phyloP scores from a whole-genome alignment of 2,888 invertebrate species.

The Caenorhabditis sp. region DNA sequence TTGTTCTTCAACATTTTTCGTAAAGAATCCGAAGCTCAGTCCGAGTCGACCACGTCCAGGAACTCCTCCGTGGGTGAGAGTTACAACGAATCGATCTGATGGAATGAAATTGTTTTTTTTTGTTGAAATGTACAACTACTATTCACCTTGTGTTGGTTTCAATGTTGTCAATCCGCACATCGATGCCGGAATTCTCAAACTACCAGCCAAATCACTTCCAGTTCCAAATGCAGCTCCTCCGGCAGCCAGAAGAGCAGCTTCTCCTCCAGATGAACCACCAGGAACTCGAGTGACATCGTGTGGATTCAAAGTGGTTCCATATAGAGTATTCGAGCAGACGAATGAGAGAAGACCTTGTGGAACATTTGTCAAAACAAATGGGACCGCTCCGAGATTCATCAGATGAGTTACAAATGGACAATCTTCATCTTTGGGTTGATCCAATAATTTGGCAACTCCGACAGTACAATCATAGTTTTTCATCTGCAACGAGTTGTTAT shows the following conservation, averaged over 20 bases:
- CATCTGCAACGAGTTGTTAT: no score
- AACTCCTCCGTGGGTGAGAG: constrained; percentile 57
- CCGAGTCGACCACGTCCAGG: constrained; percentile 65
- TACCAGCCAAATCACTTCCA: constrained; percentile 74
- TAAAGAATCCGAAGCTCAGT: constrained; percentile 65
- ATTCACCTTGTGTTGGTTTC: constrained; percentile 71
- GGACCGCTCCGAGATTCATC: constrained; percentile 71
- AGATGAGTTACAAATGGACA: constrained; percentile 63
- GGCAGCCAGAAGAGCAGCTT: constrained; percentile 72
- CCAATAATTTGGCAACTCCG: constrained; percentile 70
- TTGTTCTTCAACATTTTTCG: constrained; percentile 63
- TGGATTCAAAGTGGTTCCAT: constrained; percentile 73
- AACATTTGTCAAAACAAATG: constrained; percentile 73
- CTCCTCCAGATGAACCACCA: constrained; percentile 74
- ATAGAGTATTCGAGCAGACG: constrained; percentile 72
- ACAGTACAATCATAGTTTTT: constrained; percentile 70
- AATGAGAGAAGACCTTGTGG: constrained; percentile 58
- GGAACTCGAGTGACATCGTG: constrained; percentile 68
- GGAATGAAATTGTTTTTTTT: not conserved
- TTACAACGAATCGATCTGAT: constrained; percentile 53
- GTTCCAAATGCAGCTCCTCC: constrained; percentile 73
- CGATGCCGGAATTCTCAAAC: constrained; percentile 73
- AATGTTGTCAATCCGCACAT: constrained; percentile 73
- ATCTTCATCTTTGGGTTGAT: constrained; percentile 61
- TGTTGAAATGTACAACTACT: no score